Base-by-base conservation (phyloP, 2,113 vertebrate species). In the Syngnathus scovelli region DNA sequence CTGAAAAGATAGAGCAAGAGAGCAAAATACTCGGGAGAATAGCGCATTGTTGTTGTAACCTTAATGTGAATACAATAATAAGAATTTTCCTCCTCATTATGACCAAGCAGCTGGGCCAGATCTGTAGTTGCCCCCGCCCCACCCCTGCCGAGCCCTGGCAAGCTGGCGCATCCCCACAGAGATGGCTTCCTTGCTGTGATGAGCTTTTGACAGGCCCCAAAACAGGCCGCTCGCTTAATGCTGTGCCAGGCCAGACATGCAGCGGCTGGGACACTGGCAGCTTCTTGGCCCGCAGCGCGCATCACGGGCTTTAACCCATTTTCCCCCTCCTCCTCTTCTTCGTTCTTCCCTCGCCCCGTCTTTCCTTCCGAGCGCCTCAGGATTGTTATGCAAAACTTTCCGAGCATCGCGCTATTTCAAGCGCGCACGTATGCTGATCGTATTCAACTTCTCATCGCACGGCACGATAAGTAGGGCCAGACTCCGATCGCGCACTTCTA, bases 201-300 rank as follows among this genome's bases (percentile, higher is more conserved):
- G 92, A 89, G 91, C 88, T 89, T 89, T 88, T 92, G 92, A 93
- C 92, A 93, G 89, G 87, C 85, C 82, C 85, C 78, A 79, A 87
- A 88, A 82, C 85, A 83, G 85, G 46, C 83, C 44, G 82, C 87
- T 87, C 44, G 82, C 87, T 87, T 89, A 89, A 88, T 84, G 76
- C 83, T 70, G 68, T 91, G 90, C 92, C 92, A 92, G 89, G 78
- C 77, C 86, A 90, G 84, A 90, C 89, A 86, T 81, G 84, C 86
- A 83, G 86, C 85, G 86, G 85, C 88, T 83, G 85, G 86, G 87
- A 88, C 46, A 74, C 85, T 92, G 92, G 92, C 92, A 92, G 91
- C 89, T 92, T 91, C 87, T 91, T 92, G 91, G 92, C 89, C 78
- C 73, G 61, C 76, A 60, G 65, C 68, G 62, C 37, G 78, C 80